These are phyloP conservation scores for Euproctis similis DNA, from an alignment of 2,888 invertebrate species.

Conservation along the genomic window DNA sequence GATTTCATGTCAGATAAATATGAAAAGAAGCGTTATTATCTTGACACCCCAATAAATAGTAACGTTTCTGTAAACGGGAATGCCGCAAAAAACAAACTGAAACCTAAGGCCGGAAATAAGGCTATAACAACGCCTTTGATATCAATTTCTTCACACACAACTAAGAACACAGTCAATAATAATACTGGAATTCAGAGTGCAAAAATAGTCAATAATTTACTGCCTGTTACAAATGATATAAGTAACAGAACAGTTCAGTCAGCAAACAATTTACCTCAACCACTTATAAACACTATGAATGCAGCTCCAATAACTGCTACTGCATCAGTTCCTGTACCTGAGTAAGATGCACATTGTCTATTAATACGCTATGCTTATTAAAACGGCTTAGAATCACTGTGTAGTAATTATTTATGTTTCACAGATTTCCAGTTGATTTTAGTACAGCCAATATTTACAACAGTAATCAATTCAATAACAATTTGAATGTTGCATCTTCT, in stretches of 20 bases:
- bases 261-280: conserved; percentile 42
- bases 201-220: conserved; percentile 47
- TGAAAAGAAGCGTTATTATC: conserved; percentile 87
- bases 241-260: conserved; percentile 55
- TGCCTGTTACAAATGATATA: conserved; percentile 35
- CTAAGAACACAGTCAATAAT: conserved; percentile 41
- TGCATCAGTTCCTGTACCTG: conserved; percentile 47
- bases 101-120: conserved; percentile 46
- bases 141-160: conserved; percentile 52
- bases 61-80: conserved; percentile 46
- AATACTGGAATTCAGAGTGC: conserved; percentile 41
- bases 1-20: conserved; percentile 97
- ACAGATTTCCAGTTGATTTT: conserved; percentile 82
- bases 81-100: conserved; percentile 45
- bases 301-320: conserved; percentile 24
- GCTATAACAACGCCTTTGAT: conserved; percentile 46
- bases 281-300: conserved; percentile 33
- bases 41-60: conserved; percentile 44
- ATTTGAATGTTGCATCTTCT: conserved; percentile 48
- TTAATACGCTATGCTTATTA: neutral
- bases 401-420: conserved; percentile 21
- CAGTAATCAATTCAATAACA: conserved; percentile 68
- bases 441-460: conserved; percentile 83
- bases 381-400: neutral
- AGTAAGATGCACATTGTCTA: conserved; percentile 40